Base-by-base conservation (phyloP, 1,140 invertebrate genomes). In the Drosophila takahashii region DNA sequence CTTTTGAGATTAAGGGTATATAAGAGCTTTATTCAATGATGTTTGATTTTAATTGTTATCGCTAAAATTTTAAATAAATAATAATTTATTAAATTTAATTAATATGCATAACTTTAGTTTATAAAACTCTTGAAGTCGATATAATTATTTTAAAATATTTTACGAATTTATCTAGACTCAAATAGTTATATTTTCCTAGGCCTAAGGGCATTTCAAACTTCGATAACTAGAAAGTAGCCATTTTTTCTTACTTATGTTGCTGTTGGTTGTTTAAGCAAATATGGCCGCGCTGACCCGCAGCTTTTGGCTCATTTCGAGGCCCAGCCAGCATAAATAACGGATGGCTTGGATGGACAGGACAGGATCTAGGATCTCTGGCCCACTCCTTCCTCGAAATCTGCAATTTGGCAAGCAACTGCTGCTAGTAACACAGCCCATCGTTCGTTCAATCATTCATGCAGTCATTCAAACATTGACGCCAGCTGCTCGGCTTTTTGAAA, bases 381-480 rank as follows among this genome's bases (percentile, higher is more conserved):
- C 18, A 48, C 50, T 57, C 53, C 64, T 26, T 7, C n/a, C n/a
- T n/a, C n/a, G n/a, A 16, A 34, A 56, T 67, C 37, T 27, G 58
- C 62, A 74, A 81, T 74, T 81, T 81, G 79, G 79, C 79, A 81
- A 45, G 59, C 52, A 56, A 27, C 69, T 51, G 41, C 29, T 47
- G 44, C 16, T 77, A 42, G 59, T 62, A 67, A 32, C 66, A 50
- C 59, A 39, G 64, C 37, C 65, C 62, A 64, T 69, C 79, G 72
- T 72, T 74, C 62, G 78, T 77, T 81, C 79, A 81, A 81, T 81
- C 79, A 81, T 81, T 81, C 79, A 81, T 81, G 73, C 75, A 74
- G 62, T 81, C 79, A 81, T 81, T 81, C 79, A 81, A 77, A 77
- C 74, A 81, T 81, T 81, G 79, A 81, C 74, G 79, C 60, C 79